Evolutionary conservation across 2,113 vertebrate genomes (phyloP), one percentile per base, ranked within the genome.

Genomic region (Sapayoa aenigma): DNA sequence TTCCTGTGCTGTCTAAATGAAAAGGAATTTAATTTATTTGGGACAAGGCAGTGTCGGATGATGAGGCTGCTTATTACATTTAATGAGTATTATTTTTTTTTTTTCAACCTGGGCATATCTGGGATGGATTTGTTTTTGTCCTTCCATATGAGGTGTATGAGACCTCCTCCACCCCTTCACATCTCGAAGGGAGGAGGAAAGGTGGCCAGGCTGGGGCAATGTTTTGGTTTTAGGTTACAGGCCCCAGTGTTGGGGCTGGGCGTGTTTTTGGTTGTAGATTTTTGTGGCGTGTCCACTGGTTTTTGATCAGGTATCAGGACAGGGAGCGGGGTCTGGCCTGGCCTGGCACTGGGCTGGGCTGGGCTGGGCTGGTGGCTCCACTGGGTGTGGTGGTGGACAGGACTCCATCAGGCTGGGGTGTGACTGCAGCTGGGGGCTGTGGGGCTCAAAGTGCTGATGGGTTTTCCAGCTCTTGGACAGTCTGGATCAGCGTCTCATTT

Each of bases 21-120:
- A 98, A 98, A 98, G 98, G 98, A 98, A 98, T 98, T 98, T 98
- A 97, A 98, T 98, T 98, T 98, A 98, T 98, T 98, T 98, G 98
- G 98, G 98, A 98, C 98, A 97, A 98, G 98, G 98, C 97, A 97
- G 98, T 98, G 98, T 97, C 96, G 81, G 96, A 95, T 96, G 97
- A 97, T 96, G 96, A 98, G 97, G 96, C 97, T 97, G 96, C 98
- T 98, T 97, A 98, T 98, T 98, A 98, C 91, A 87, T 95, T 96
- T 98, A 98, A 98, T 98, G 97, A 98, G 97, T 96, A 69, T 13
- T n/a, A n/a, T n/a, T n/a, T 75, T 39, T 62, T 90, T 69, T 85
- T 97, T 96, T 96, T 73, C 96, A 96, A 30, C 96, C 95, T 71
- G 96, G 94, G 93, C 93, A 97, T 97, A 96, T 97, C 97, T 98